Evolutionary conservation across 1,140 invertebrate genomes (phyloP).

Genomic region (Chrysomallon squamiferum): DNA sequence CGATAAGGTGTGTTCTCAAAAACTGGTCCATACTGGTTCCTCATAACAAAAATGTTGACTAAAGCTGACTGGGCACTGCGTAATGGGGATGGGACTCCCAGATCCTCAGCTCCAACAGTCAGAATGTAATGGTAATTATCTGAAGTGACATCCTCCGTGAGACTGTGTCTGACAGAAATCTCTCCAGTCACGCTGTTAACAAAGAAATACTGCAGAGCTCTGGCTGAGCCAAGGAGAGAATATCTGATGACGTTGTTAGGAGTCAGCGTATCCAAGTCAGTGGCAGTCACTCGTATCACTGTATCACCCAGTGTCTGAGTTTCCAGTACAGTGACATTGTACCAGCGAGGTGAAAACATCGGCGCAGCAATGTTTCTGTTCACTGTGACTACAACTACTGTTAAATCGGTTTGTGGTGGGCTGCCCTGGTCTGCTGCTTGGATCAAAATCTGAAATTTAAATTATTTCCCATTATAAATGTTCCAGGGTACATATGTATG

Average conservation of each 20-base stretch:
- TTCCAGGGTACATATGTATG: too few species aligned
- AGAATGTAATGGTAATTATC: slow-evolving; percentile 13
- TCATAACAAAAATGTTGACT: slow-evolving; percentile 23
- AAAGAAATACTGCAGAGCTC: slow-evolving; percentile 68
- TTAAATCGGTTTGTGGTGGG: slow-evolving; percentile 7
- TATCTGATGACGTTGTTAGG: slow-evolving; percentile 24
- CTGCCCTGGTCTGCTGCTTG: slow-evolving; percentile 13
- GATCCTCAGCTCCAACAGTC: slow-evolving; percentile 15
- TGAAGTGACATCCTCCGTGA: slow-evolving; percentile 6
- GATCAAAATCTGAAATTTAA: slow-evolving; percentile 25
- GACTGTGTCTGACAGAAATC: slow-evolving; percentile 67
- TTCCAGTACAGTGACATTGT: slow-evolving; percentile 33
- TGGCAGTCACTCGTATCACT: slow-evolving; percentile 33
- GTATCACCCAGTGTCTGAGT: slow-evolving; percentile 22
- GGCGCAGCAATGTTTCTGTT: slow-evolving; percentile 40
- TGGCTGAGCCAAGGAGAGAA: slow-evolving; percentile 17
- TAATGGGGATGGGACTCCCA: slow-evolving; percentile 15
- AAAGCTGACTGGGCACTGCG: not conserved
- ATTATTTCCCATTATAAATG: slow-evolving; percentile 19
- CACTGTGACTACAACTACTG: slow-evolving; percentile 79
- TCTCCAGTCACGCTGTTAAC: slow-evolving; percentile 86
- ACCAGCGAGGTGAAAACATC: slow-evolving; percentile 11
- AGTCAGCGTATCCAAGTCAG: slow-evolving; percentile 38
- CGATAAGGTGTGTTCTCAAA: slow-evolving; percentile 16
- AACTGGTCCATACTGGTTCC: slow-evolving; percentile 26